Conservation (phyloP, 1,140 invertebrate species). For the Trichonephila inaurata region DNA sequence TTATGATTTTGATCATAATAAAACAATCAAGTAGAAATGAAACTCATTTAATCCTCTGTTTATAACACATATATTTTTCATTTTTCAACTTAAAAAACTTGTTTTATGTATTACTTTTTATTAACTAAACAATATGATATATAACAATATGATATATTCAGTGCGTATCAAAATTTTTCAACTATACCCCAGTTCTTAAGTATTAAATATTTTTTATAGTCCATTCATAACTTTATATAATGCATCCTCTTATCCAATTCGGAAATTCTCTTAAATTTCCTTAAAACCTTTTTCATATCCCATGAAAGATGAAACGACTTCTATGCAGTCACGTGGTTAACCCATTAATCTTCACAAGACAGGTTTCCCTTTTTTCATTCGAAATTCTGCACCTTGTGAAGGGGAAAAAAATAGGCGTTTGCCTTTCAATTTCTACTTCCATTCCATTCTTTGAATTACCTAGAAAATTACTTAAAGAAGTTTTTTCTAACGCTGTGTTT, state of each 20-base stretch:
- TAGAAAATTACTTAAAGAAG: slow-evolving; percentile 14
- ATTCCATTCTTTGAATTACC: slow-evolving; percentile 23
- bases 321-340: slow-evolving; percentile 16
- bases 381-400: neutral
- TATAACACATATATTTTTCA: no score
- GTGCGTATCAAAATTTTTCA: no score
- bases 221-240: neutral
- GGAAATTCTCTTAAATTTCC: neutral
- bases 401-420: neutral
- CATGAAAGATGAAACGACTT: neutral
- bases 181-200: neutral
- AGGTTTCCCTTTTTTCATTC: neutral
- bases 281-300: neutral
- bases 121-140: no score
- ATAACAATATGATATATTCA: no score
- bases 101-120: no score
- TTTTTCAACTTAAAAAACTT: no score
- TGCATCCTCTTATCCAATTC: neutral
- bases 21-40: no score
- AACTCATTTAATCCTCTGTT: no score
- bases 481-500: neutral
- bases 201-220: neutral
- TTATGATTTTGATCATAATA: no score
- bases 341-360: slow-evolving; percentile 13
- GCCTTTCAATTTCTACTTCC: slow-evolving; percentile 11